A percentile compares a stretch with the other conserved stretches of the same genome.
phyloP scores from a whole-genome alignment of 2,888 invertebrate species.

The Tetanocera ferruginea region DNA sequence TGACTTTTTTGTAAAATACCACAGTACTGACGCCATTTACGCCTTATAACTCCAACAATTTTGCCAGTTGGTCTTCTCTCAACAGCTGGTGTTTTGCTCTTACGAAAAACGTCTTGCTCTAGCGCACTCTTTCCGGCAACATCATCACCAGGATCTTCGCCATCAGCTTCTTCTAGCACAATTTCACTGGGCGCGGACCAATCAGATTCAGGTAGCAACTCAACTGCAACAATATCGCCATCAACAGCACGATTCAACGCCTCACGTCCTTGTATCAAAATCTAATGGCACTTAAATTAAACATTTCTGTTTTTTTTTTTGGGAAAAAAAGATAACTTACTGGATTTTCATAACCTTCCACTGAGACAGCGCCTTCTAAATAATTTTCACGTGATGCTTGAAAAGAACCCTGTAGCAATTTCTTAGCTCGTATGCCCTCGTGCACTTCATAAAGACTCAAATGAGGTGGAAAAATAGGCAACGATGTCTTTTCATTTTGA shows the following conservation, averaged over 20 bases:
- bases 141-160: conserved; percentile 78
- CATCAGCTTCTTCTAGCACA: conserved; percentile 79
- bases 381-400: conserved; percentile 93
- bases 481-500: conserved; percentile 73
- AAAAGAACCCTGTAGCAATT: conserved; percentile 84
- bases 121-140: conserved; percentile 54
- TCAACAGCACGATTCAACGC: conserved; percentile 94
- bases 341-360: conserved; percentile 83
- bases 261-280: conserved; percentile 86
- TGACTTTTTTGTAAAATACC: conserved; percentile 89
- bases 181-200: conserved; percentile 94
- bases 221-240: conserved; percentile 93
- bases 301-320: not conserved
- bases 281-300: conserved; percentile 69
- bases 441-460: conserved; percentile 83
- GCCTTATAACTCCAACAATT: conserved; percentile 93
- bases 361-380: conserved; percentile 88
- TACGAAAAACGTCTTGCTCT: conserved; percentile 72
- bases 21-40: conserved; percentile 98
- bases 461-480: conserved; percentile 87
- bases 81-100: conserved; percentile 55
- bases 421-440: conserved; percentile 82
- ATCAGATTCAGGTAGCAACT: conserved; percentile 87
- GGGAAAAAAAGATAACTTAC: conserved; percentile 71
- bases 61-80: conserved; percentile 78